Evolutionary conservation across 1,140 invertebrate species (phyloP), one percentile per base, ranked within the genome.

Genomic region (Riptortus pedestris): DNA sequence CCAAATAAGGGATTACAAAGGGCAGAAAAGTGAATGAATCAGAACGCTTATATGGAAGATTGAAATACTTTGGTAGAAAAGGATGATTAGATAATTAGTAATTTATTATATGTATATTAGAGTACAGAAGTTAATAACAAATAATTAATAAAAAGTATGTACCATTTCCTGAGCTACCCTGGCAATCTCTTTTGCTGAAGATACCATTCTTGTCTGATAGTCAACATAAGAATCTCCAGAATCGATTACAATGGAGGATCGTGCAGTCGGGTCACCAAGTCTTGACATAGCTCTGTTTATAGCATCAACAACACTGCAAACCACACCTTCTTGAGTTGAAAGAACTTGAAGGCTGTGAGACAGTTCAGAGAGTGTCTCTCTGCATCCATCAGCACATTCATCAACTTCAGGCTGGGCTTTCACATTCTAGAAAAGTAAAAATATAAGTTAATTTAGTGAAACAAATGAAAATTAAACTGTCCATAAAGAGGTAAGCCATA

Each of bases 181-280:
- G 0, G 93, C 91, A 66, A 99, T 96, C 73, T 98, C 93, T 76
- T 98, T 97, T 1, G 91, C 86, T 43, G 85, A 82, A 66, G 85
- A 84, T 2, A 98, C 92, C 94, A 99, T 98, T 63, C 93, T 80
- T 0, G 95, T 97, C 74, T 99, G 96, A 75, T 94, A 96, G 75
- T 98, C 93, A 2, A 96, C 95, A 73, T 93, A 98, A 51, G 81
- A 84, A 62, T 87, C 85, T 38, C 67, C 29, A 63, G 60, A 64
- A 43, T 68, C 62, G 18, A 64, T 29, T 14, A 69, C 63, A 48
- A 67, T 33, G 14, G 65, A 70, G 14, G 65, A 60, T 26, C 68
- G 63, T 18, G 67, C 63, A 29, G 68, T 63, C 38, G 75, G 72
- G 68, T 86, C 81, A 70, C 90, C 85, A 60, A 96, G 80, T 28